These are phyloP conservation scores for Pelecanus crispus DNA, from an alignment of 2,113 vertebrate genomes.

Conservation along the genomic window DNA sequence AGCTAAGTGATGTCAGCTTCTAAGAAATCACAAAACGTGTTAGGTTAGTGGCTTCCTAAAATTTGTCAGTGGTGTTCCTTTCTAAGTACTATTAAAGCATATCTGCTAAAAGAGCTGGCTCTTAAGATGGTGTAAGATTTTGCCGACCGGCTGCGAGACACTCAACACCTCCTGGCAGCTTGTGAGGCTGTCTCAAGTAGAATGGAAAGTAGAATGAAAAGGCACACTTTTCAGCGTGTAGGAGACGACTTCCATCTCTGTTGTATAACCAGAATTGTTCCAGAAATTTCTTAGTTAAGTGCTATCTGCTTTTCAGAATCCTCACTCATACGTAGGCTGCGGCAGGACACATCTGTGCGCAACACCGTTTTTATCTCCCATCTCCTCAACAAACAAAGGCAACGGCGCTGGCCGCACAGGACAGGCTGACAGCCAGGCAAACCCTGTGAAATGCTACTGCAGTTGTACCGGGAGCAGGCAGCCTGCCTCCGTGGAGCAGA, in stretches of 20 bases:
- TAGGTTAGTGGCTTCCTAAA: not conserved
- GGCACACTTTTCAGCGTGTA: not conserved
- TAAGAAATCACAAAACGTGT: not conserved
- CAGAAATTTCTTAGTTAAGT: not conserved
- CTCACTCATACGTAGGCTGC: not conserved
- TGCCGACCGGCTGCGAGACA: not conserved
- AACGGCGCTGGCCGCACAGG: not conserved
- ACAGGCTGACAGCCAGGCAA: not conserved
- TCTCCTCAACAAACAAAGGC: not conserved
- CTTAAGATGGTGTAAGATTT: not conserved
- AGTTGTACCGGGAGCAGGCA: not conserved
- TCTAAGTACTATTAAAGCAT: not conserved
- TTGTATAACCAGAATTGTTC: not conserved
- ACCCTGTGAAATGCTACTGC: no score
- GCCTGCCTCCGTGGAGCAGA: not conserved
- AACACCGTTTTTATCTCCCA: not conserved
- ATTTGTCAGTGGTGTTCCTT: not conserved
- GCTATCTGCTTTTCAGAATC: not conserved
- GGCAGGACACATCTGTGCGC: not conserved
- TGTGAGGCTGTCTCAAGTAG: not conserved
- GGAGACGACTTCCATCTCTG: not conserved
- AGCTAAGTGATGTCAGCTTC: not conserved
- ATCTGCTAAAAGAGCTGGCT: not conserved
- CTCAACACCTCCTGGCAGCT: not conserved
- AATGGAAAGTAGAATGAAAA: not conserved